These are phyloP conservation scores for Dioctria rufipes DNA, from an alignment of 2,888 invertebrate genomes.

Conservation along the genomic window DNA sequence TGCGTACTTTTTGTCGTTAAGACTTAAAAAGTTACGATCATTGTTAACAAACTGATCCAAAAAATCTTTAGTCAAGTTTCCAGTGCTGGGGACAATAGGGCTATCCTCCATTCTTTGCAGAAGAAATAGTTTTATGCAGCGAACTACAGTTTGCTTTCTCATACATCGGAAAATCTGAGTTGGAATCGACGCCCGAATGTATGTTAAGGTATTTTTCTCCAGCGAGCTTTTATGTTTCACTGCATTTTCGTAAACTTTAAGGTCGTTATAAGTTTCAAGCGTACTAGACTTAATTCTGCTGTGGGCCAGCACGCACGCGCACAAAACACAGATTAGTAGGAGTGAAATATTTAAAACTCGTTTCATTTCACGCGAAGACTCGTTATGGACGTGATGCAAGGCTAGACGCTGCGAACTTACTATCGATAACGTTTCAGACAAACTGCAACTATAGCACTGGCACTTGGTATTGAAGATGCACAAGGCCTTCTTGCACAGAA, in stretches of 20 bases:
- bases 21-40: slow-evolving; percentile 65
- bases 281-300: neutral
- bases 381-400: neutral
- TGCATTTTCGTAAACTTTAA: slow-evolving; percentile 2
- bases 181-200: slow-evolving; percentile 68
- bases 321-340: slow-evolving; percentile 5
- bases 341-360: neutral
- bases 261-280: neutral
- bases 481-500: neutral
- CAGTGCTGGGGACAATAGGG: slow-evolving; percentile 58
- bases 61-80: slow-evolving; percentile 65
- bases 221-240: neutral
- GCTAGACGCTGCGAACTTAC: slow-evolving; percentile 1
- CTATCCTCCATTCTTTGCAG: slow-evolving; percentile 72
- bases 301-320: neutral
- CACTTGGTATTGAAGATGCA: neutral
- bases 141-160: slow-evolving; percentile 70
- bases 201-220: slow-evolving; percentile 62
- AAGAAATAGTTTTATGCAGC: slow-evolving; percentile 75
- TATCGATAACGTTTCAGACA: neutral
- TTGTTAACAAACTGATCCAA: slow-evolving; percentile 66
- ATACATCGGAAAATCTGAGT: slow-evolving; percentile 69
- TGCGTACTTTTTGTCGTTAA: slow-evolving; percentile 71
- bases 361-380: slow-evolving; percentile 8
- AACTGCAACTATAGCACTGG: slow-evolving; percentile 13